Conservation (phyloP, 2,113 vertebrate species). For the Neodontobutis hainanensis region DNA sequence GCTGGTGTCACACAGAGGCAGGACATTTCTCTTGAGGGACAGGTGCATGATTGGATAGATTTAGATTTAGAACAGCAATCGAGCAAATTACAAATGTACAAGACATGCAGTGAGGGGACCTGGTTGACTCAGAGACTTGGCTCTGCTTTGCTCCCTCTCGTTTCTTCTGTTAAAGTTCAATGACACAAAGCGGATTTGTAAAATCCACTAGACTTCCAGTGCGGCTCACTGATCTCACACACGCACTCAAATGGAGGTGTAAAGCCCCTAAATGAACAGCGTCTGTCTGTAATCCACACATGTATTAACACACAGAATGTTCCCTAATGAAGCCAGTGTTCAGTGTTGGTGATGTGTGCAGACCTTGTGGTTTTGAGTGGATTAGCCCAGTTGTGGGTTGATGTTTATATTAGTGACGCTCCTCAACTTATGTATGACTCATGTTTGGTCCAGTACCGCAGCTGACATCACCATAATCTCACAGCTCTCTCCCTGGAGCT, state of each 20-base stretch:
- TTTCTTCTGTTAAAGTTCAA: conserved; percentile 43
- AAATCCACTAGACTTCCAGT: conserved; percentile 60
- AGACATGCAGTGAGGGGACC: conserved; percentile 9
- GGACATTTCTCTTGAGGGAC: background rate
- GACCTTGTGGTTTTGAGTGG: conserved; percentile 41
- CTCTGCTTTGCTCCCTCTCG: conserved; percentile 26
- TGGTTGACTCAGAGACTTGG: conserved; percentile 15
- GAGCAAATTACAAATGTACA: background rate
- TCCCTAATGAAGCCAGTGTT: conserved; percentile 32
- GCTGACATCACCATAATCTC: conserved; percentile 60
- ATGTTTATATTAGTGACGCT: conserved; percentile 52
- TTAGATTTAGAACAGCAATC: background rate
- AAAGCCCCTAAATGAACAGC: conserved; percentile 40
- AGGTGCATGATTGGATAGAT: too few relatives aligned
- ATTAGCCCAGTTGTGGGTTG: conserved; percentile 56
- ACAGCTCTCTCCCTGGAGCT: conserved; percentile 49
- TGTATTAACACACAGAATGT: conserved; percentile 25
- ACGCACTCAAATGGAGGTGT: conserved; percentile 16
- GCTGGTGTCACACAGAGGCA: background rate
- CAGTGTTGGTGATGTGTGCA: conserved; percentile 14
- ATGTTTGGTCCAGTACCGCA: conserved; percentile 44
- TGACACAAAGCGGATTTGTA: conserved; percentile 71
- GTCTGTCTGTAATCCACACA: conserved; percentile 28
- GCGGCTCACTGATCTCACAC: conserved; percentile 34
- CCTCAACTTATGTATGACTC: conserved; percentile 61